Percentiles rank a stretch among this genome's conserved stretches.
Evolutionary conservation across 2,113 vertebrate species (phyloP).

Genomic region (Plecotus auritus): DNA sequence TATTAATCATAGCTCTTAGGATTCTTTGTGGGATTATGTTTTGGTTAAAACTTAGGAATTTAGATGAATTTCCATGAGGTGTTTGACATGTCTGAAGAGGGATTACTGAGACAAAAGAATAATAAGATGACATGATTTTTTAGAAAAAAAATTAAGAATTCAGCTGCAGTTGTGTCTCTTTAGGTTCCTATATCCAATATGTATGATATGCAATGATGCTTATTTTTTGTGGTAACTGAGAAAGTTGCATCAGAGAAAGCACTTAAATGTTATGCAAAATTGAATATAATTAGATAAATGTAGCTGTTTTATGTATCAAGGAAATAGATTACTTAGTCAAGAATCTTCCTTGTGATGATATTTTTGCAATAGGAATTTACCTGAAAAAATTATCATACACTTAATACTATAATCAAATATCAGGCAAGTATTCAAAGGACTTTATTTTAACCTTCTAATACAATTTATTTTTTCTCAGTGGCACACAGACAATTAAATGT

Average conservation of each 20-base stretch:
- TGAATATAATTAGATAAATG: background rate
- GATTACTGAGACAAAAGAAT: background rate
- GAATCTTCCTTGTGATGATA: background rate
- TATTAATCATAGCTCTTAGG: background rate
- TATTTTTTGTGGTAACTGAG: background rate
- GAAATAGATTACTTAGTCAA: background rate
- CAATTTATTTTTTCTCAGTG: background rate
- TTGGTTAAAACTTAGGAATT: background rate
- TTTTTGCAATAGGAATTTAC: background rate
- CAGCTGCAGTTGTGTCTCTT: background rate
- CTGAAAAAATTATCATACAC: background rate
- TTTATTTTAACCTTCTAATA: conserved; percentile 17
- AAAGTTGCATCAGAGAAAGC: background rate
- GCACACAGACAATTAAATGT: background rate
- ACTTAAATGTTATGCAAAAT: background rate
- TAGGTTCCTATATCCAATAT: background rate
- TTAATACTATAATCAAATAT: background rate
- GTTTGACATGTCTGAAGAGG: background rate
- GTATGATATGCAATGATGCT: background rate
- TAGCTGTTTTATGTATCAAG: background rate
- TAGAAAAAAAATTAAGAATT: background rate
- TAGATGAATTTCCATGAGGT: background rate
- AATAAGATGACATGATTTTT: background rate
- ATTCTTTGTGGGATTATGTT: background rate
- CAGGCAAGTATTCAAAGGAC: background rate